These are phyloP conservation scores for Malacoctenus gilli DNA, from an alignment of 2,797 vertebrate species.

Conservation along the genomic window DNA sequence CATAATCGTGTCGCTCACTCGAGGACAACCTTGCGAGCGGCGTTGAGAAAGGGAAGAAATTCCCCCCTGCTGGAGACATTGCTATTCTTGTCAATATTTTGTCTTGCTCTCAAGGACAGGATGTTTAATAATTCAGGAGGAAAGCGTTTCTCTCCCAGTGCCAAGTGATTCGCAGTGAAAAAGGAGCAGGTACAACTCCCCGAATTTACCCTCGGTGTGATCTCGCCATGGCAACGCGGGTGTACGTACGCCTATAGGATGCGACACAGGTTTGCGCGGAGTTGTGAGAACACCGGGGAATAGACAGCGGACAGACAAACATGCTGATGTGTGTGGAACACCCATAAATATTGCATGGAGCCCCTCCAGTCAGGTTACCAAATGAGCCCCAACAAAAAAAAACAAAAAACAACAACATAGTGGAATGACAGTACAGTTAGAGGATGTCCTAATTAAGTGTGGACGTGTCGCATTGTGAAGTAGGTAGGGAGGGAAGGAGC, in stretches of 20 bases:
- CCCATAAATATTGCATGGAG: slow-evolving; percentile 53
- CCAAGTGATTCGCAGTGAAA: slow-evolving; percentile 59
- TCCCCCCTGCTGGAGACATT: slow-evolving; percentile 39
- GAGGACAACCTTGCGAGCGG: slow-evolving; percentile 22
- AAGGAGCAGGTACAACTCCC: slow-evolving; percentile 26
- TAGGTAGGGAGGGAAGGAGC: slow-evolving; percentile 1
- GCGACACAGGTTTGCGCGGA: neutral
- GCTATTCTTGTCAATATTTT: slow-evolving; percentile 56
- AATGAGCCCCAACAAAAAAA: no score
- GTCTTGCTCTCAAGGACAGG: slow-evolving; percentile 64
- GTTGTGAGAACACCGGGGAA: slow-evolving; percentile 32
- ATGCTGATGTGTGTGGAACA: slow-evolving; percentile 16
- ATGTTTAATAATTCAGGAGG: slow-evolving; percentile 69
- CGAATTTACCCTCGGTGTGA: slow-evolving; percentile 38
- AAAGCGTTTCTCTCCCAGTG: slow-evolving; percentile 35
- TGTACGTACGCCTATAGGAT: no score
- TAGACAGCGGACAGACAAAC: slow-evolving; percentile 16
- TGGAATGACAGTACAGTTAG: slow-evolving; percentile 24
- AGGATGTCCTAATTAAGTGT: slow-evolving; percentile 35
- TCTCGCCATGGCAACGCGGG: slow-evolving; percentile 16
- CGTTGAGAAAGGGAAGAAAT: slow-evolving; percentile 28
- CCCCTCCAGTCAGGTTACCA: slow-evolving; percentile 49
- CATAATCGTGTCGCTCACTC: slow-evolving; percentile 7
- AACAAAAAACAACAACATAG: slow-evolving; percentile 26
- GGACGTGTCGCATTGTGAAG: slow-evolving; percentile 6